Conservation (phyloP, 2,888 invertebrate species). For the Eristalis arbustorum region DNA sequence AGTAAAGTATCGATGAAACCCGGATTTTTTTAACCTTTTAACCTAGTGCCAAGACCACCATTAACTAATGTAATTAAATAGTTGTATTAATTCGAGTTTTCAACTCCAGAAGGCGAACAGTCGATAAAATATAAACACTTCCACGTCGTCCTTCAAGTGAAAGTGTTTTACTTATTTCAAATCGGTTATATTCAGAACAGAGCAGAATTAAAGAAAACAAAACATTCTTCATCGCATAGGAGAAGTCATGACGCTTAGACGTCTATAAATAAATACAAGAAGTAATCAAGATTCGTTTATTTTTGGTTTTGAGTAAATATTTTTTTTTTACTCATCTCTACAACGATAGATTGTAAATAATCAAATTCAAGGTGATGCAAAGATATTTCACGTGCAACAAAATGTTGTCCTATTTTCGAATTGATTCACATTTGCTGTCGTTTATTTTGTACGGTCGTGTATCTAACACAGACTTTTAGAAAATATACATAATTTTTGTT, state of each 20-base stretch:
- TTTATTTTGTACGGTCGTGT: no score
- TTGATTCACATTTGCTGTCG: no score
- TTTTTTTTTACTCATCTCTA: neutral
- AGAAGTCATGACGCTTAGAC: neutral
- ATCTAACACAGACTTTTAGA: no score
- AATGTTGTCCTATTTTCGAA: neutral
- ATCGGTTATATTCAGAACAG: neutral
- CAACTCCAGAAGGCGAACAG: no score
- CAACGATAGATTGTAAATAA: constrained; percentile 5
- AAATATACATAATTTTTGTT: no score
- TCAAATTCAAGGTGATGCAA: constrained; percentile 22
- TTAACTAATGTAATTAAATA: no score
- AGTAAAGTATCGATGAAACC: no score
- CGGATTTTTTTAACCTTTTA: no score
- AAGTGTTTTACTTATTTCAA: neutral
- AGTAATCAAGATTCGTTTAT: constrained; percentile 2
- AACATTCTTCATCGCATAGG: neutral
- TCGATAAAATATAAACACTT: constrained; percentile 1
- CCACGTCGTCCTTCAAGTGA: constrained; percentile 18
- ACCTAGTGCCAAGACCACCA: no score
- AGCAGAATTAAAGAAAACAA: neutral
- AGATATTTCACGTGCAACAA: constrained; percentile 30
- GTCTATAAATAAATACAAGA: constrained; percentile 21
- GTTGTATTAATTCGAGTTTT: no score
- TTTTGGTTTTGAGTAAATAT: neutral